Percentiles rank a stretch among this genome's conserved stretches.
Conservation (phyloP, 2,797 vertebrate species). For the Phoeniculus purpureus region DNA sequence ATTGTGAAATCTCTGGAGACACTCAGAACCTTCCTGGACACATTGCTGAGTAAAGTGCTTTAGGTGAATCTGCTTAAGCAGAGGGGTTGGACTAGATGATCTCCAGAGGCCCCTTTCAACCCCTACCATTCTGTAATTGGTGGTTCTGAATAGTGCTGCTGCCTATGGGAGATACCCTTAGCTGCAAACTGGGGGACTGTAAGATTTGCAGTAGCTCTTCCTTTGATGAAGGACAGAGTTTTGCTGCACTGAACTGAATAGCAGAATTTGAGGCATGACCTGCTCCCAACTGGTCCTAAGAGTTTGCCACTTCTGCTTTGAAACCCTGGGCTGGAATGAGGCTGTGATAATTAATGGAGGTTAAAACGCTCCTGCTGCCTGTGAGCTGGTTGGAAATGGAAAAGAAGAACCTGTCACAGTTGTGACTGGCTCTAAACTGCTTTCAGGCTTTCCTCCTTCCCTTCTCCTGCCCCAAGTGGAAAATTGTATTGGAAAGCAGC, state of each 20-base stretch:
- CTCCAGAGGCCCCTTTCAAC: too few species aligned
- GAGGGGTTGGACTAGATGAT: too few species aligned
- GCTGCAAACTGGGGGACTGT: background rate
- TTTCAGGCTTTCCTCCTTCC: conserved; percentile 60
- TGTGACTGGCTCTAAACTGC: conserved; percentile 68
- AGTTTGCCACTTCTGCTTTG: background rate
- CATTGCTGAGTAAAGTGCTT: too few species aligned
- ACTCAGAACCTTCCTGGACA: too few species aligned
- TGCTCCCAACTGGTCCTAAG: background rate
- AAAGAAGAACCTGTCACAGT: conserved; percentile 67
- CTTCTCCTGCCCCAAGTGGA: conserved; percentile 63
- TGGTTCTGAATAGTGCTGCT: background rate
- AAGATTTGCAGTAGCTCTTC: background rate
- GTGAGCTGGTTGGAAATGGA: conserved; percentile 60
- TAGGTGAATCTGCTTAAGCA: too few species aligned
- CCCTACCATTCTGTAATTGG: too few species aligned
- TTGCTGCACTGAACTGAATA: background rate
- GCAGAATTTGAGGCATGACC: background rate
- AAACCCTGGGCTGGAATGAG: conserved; percentile 14
- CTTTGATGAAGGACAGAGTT: background rate
- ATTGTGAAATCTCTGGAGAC: too few species aligned
- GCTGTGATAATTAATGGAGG: conserved; percentile 36
- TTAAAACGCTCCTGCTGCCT: conserved; percentile 49
- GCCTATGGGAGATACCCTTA: background rate
- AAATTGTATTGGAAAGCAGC: conserved; percentile 68